A percentile compares a stretch with the other conserved stretches of the same genome.
Conservation (phyloP, 2,797 vertebrate species). For the Alexandromys oeconomus region DNA sequence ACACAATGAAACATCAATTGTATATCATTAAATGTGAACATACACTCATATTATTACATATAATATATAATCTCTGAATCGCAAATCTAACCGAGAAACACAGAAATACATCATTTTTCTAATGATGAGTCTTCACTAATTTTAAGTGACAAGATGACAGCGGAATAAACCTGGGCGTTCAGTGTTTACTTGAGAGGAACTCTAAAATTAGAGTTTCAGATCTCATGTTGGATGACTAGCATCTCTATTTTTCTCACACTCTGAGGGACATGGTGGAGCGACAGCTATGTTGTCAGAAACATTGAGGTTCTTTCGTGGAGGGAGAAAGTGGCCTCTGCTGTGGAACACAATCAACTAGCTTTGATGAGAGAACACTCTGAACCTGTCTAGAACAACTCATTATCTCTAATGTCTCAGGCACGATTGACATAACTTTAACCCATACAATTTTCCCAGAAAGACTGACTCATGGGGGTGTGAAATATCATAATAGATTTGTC, state of each 20-base stretch:
- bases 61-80: not conserved
- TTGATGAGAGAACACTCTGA: not conserved
- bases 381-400: not conserved
- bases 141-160: not conserved
- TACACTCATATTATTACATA: not conserved
- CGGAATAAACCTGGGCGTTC: not conserved
- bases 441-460: not conserved
- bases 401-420: not conserved
- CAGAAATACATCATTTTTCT: not conserved
- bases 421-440: not conserved
- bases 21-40: not conserved
- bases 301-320: not conserved
- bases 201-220: not conserved
- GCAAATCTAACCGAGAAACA: not conserved
- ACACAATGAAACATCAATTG: not conserved
- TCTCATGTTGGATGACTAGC: not conserved
- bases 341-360: not conserved
- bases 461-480: not conserved
- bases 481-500: not conserved
- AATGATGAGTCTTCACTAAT: not conserved
- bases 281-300: not conserved
- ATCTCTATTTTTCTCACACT: not conserved
- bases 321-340: not conserved
- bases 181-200: not conserved
- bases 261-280: no score